These are phyloP conservation scores for Delichon dasypus DNA, from an alignment of 2,797 vertebrate species.

Conservation along the genomic window DNA sequence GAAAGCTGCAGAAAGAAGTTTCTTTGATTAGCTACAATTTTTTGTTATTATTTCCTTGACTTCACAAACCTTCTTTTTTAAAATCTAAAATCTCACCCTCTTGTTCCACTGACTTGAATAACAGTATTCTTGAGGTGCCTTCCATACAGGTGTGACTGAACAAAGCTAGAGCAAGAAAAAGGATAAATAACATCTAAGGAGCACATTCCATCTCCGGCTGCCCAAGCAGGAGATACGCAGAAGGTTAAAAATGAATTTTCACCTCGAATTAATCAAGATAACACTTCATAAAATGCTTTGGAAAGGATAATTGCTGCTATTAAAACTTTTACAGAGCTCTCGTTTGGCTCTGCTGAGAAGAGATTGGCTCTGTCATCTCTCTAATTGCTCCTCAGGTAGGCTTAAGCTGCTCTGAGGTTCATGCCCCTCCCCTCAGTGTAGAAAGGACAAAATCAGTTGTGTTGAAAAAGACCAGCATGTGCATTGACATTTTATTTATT, in stretches of 20 bases:
- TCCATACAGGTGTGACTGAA: neutral
- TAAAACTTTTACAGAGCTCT: neutral
- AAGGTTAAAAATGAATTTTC: neutral
- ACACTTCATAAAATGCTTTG: neutral
- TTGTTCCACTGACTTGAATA: neutral
- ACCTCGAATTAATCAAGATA: neutral
- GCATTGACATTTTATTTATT: neutral
- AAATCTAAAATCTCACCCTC: neutral
- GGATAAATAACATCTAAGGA: neutral
- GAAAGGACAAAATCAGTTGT: neutral
- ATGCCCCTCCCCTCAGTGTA: rapidly evolving
- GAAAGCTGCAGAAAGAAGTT: neutral
- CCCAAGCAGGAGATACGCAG: neutral
- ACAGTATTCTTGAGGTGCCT: neutral
- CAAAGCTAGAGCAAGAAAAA: neutral
- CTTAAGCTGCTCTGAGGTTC: neutral
- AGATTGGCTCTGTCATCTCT: neutral
- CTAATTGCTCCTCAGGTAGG: neutral
- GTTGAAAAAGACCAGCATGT: neutral
- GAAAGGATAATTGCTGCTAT: neutral
- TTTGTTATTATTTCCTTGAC: neutral
- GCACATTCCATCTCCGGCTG: neutral
- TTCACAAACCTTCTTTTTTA: neutral
- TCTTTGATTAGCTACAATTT: neutral
- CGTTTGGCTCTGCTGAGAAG: neutral